A percentile compares a stretch with the other conserved stretches of the same genome.
Conservation (phyloP, 2,113 vertebrate species). For the human region DNA sequence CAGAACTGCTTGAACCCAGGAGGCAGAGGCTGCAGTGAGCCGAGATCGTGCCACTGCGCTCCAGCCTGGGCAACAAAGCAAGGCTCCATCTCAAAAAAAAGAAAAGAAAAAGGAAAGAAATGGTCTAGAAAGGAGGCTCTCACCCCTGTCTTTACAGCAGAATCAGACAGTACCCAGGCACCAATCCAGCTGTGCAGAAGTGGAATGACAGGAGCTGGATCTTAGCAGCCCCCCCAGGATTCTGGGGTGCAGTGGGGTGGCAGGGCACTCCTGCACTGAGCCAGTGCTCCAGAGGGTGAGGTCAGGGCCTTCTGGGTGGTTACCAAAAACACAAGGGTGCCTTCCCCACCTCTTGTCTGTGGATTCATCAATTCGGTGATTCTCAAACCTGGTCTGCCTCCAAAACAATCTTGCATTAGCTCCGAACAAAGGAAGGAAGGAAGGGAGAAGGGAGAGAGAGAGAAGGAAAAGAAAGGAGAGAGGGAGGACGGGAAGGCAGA, state of each 20-base stretch:
- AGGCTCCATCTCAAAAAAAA: too few species aligned
- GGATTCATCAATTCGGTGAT: neutral
- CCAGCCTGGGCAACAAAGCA: too few species aligned
- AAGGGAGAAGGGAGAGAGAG: too few species aligned
- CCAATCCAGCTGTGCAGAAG: accelerated
- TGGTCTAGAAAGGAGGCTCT: neutral
- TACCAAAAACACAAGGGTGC: accelerated
- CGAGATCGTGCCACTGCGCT: too few species aligned
- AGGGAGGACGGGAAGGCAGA: neutral
- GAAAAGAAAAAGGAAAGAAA: neutral
- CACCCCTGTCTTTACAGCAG: neutral
- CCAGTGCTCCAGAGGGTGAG: too few species aligned
- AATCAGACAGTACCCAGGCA: neutral
- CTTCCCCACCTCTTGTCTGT: neutral
- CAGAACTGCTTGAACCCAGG: too few species aligned
- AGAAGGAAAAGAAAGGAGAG: neutral
- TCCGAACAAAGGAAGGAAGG: neutral
- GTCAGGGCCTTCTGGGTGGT: neutral
- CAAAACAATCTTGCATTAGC: neutral
- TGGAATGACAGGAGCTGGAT: neutral
- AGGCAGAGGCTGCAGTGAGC: too few species aligned
- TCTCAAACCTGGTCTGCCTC: neutral
- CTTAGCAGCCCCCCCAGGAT: accelerated
- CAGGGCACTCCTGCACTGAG: accelerated
- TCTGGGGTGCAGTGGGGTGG: accelerated